Base-by-base conservation (phyloP, 2,797 vertebrate species). In the Tadarida brasiliensis region DNA sequence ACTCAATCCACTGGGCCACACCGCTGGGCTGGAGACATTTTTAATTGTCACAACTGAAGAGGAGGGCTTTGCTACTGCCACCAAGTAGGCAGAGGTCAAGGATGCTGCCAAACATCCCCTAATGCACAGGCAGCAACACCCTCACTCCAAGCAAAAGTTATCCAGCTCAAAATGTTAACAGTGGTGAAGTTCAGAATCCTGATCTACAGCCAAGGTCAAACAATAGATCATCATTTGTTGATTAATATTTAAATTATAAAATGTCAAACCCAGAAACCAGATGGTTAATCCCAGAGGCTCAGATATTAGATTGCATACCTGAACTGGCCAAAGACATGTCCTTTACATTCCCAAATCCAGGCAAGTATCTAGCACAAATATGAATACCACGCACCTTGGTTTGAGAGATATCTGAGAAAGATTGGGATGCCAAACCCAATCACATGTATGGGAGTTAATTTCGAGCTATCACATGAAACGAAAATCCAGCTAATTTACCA, bases 221-320 rank as follows among this genome's bases (percentile, higher is more conserved):
- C 80, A 71, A 54, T 5, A 71, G 39, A 65, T 65, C 28, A 28
- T 63, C 20, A 22, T 61, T 87, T 92, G 54, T 44, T 83, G 39
- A 59, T 81, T 51, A 44, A 90, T 77, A 44, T 65, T 95, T 76
- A 91, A 68, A 24, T 90, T 86, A 91, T 73, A 71, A 89, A 91
- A 67, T 28, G 30, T 89, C 47, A 91, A 54, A 49, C 14, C 3
- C 33, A 65, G 74, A 86, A 82, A 73, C 94, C 16, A 81, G 95
- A 83, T n/a, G 10, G 35, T 59, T 74, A 91, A 51, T 61, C 11
- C 16, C 65, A 67, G 35, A 73, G 16, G 6, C 81, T 67, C 4
- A 87, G 54, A 76, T 19, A 39, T 63, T 74, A 68, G 16, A 80
- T 19, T 87, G 10, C 19, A 22, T 19, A 67, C 15, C 10, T 86